phyloP scores from a whole-genome alignment of 1,140 invertebrate species.

The Thaumetopoea pityocampa region DNA sequence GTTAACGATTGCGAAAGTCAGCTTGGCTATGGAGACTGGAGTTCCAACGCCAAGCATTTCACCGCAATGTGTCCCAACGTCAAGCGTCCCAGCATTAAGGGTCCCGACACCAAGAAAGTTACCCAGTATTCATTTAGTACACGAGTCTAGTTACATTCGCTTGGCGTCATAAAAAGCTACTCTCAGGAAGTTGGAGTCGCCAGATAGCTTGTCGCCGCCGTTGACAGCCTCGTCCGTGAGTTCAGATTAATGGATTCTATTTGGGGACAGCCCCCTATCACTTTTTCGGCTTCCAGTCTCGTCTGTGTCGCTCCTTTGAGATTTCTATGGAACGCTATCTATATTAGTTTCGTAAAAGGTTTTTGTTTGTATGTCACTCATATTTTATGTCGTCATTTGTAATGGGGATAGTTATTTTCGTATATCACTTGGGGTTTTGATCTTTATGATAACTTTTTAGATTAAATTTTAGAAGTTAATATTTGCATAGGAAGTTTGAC shows the following conservation, averaged over 20 bases:
- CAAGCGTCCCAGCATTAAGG: too few relatives aligned
- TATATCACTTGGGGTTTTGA: too few relatives aligned
- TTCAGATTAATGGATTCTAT: slow-evolving; percentile 11
- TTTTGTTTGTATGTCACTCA: slow-evolving; percentile 14
- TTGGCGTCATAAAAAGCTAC: slow-evolving; percentile 1
- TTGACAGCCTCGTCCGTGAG: neutral
- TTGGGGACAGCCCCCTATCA: slow-evolving; percentile 2
- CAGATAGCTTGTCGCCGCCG: slow-evolving; percentile 2
- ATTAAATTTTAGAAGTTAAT: too few relatives aligned
- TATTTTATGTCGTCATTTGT: too few relatives aligned
- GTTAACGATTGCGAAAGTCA: too few relatives aligned
- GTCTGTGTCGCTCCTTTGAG: slow-evolving; percentile 3
- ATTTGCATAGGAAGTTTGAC: too few relatives aligned
- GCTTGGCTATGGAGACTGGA: too few relatives aligned
- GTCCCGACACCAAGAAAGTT: neutral
- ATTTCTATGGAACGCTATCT: slow-evolving; percentile 2
- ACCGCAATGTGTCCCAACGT: too few relatives aligned
- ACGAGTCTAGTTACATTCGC: neutral
- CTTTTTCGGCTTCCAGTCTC: slow-evolving; percentile 4
- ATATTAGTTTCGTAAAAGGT: slow-evolving; percentile 10
- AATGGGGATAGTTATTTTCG: too few relatives aligned
- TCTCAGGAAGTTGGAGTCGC: neutral
- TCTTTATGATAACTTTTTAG: too few relatives aligned
- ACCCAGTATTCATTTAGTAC: neutral
- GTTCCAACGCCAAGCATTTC: too few relatives aligned